These are phyloP conservation scores for Pseudanteris insignis DNA, from an alignment of 2,888 invertebrate genomes.

Conservation along the genomic window DNA sequence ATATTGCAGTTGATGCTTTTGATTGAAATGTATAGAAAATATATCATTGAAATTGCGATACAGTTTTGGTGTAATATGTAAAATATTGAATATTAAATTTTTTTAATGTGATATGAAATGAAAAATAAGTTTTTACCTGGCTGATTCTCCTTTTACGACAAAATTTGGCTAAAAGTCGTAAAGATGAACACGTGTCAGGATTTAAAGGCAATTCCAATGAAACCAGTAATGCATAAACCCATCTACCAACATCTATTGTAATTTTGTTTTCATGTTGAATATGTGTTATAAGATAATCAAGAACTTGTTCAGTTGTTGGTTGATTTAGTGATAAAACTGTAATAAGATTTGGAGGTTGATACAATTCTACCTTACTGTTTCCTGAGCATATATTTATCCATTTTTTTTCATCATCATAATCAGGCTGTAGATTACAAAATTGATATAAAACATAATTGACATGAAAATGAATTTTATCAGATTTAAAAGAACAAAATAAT, in stretches of 20 bases:
- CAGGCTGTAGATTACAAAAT: constrained; percentile 61
- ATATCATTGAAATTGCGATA: too few species aligned
- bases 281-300: constrained; percentile 68
- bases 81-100: too few species aligned
- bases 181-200: constrained; percentile 73
- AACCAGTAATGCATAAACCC: constrained; percentile 77
- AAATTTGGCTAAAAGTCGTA: constrained; percentile 73
- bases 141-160: constrained; percentile 70
- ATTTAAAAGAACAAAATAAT: too few species aligned
- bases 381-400: constrained; percentile 68
- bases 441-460: neutral
- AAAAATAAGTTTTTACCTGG: constrained; percentile 51
- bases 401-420: constrained; percentile 61
- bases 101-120: neutral
- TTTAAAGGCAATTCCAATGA: constrained; percentile 74
- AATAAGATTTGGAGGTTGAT: constrained; percentile 51
- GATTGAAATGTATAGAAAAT: too few species aligned
- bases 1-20: too few species aligned
- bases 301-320: constrained; percentile 64
- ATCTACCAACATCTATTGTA: constrained; percentile 70
- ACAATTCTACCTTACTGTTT: constrained; percentile 9
- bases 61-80: too few species aligned
- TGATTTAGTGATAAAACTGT: constrained; percentile 68
- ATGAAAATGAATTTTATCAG: too few species aligned
- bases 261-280: constrained; percentile 55